These are phyloP conservation scores for Ashinkailepas kermadecensis DNA, from an alignment of 2,888 invertebrate genomes.

Conservation along the genomic window DNA sequence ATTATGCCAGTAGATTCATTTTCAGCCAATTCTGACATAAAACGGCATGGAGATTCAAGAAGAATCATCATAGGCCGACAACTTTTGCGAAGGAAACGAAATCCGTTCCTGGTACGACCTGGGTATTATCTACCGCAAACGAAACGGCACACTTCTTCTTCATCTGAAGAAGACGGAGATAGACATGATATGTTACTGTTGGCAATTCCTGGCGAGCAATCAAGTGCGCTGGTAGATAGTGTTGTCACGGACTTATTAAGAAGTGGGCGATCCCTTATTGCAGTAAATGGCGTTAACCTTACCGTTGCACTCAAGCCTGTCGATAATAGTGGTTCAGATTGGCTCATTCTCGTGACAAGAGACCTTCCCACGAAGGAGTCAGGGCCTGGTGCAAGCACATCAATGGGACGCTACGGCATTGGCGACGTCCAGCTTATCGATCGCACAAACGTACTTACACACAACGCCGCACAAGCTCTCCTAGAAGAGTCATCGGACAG, in stretches of 20 bases:
- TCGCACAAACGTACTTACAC: no score
- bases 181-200: not conserved
- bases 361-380: not conserved
- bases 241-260: not conserved
- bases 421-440: no score
- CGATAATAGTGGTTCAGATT: not conserved
- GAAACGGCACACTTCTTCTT: not conserved
- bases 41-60: not conserved
- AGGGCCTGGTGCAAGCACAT: no score
- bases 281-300: not conserved
- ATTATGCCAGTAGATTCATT: not conserved
- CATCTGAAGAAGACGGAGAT: not conserved
- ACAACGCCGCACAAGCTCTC: not conserved
- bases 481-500: not conserved
- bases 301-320: not conserved
- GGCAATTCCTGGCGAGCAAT: not conserved
- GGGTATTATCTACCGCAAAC: not conserved
- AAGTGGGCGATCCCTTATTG: not conserved
- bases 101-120: not conserved
- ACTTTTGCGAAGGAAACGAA: not conserved
- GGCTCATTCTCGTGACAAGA: not conserved
- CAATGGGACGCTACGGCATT: no score
- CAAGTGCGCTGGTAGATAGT: not conserved
- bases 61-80: no score
- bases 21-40: not conserved